A percentile compares a stretch with the other conserved stretches of the same genome.
Evolutionary conservation across 2,888 invertebrate genomes (phyloP).

Genomic region (Vanessa cardui): DNA sequence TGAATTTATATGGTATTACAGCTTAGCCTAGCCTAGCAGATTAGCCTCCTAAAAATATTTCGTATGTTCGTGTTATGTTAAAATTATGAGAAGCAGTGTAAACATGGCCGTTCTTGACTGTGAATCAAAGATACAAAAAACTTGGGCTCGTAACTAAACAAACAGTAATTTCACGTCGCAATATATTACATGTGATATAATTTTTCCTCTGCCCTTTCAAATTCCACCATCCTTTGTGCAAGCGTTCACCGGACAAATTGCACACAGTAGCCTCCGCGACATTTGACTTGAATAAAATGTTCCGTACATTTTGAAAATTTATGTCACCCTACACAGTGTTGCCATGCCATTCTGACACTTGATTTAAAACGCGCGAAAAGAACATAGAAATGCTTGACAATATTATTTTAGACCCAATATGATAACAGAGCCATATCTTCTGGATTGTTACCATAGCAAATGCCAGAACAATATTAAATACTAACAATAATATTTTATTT

Average conservation of each 20-base stretch:
- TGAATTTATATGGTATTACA: too few relatives aligned
- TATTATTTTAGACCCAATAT: too few relatives aligned
- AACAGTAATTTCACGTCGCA: background rate
- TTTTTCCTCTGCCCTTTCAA: slow-evolving; percentile 39
- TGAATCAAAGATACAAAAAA: slow-evolving; percentile 3
- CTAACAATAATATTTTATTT: background rate
- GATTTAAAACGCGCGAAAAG: background rate
- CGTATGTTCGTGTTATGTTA: background rate
- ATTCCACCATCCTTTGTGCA: slow-evolving; percentile 34
- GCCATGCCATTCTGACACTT: background rate
- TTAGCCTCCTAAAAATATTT: too few relatives aligned
- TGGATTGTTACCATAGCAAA: too few relatives aligned
- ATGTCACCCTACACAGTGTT: slow-evolving; percentile 5
- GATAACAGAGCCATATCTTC: too few relatives aligned
- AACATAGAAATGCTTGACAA: background rate
- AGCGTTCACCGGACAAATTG: slow-evolving; percentile 12
- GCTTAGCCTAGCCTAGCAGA: too few relatives aligned
- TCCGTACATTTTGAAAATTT: slow-evolving; percentile 8
- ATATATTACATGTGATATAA: slow-evolving; percentile 25
- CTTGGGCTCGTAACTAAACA: background rate
- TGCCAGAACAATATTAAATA: background rate
- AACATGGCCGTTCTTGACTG: background rate
- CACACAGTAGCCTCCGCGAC: slow-evolving; percentile 7
- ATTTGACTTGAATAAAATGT: slow-evolving; percentile 14
- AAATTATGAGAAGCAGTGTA: background rate